Evolutionary conservation across 2,888 invertebrate species (phyloP), one percentile per base, ranked within the genome.

Genomic region (Lordiphosa fenestrarum): DNA sequence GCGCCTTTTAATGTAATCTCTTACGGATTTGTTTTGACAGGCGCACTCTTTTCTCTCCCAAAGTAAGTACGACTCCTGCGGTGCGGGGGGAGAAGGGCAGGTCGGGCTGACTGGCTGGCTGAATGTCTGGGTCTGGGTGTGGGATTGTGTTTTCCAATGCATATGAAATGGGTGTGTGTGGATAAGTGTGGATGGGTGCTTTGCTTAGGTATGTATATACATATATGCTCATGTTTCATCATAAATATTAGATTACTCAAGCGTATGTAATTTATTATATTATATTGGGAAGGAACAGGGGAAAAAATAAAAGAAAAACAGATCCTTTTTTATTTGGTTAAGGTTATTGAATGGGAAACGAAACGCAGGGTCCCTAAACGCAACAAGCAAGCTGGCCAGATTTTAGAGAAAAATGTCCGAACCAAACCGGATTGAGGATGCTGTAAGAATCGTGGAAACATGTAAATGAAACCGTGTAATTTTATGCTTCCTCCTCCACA

Each of bases 1-100:
- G 85, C 84, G 81, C 66, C 76, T 78, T 76, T 78, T 78, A 78
- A 84, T 78, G 81, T 81, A 83, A 81, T 85, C 81, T 85, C 82
- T 84, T 69, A 83, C 71, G 85, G 80, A 81, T 81, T 81, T 81
- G 85, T 81, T 81, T 81, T 83, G 84, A 81, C 80, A 83, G 76
- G 66, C 70, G 63, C 63, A 61, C 62, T 50, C 50, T 50, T 33
- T 25, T 7, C 39, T 36, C 50, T 30, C 9, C 30, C 30, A 30
- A 30, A 30, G 30, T 30, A 30, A 30, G 30, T 9, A 30, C 30
- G 30, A 30, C 0, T 30, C 30, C 30, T 9, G 30, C 3, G 30
- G 9, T 9, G 30, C 30, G 6, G 25, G 25, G 9, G 30, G 30
- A 30, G 25, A 6, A 25, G 25, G 25, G 25, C 1, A 6, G 25